Percentiles rank a stretch among this genome's conserved stretches.
Evolutionary conservation across 2,113 vertebrate species (phyloP).

Genomic region (Protomyctophum bolini): DNA sequence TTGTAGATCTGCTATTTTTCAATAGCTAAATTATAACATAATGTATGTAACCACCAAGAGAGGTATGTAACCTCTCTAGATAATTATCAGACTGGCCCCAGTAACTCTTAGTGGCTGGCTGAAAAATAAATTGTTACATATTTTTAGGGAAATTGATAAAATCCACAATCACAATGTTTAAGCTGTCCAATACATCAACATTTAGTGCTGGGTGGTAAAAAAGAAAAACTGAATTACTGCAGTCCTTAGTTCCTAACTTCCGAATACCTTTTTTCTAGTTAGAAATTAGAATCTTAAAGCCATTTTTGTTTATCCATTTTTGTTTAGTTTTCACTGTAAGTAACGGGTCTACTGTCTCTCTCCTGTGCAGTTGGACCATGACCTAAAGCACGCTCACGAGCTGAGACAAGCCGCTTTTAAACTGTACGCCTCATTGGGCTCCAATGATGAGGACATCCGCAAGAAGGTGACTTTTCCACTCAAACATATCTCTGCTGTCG

Average conservation of each 20-base stretch:
- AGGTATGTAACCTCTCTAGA: background rate
- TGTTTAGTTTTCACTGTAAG: background rate
- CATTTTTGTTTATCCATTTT: no score
- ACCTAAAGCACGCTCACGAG: constrained; percentile 97
- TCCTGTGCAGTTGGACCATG: constrained; percentile 89
- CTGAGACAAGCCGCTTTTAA: constrained; percentile 98
- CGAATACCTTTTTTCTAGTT: background rate
- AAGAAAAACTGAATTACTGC: no score
- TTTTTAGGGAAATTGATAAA: background rate
- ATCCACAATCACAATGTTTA: background rate
- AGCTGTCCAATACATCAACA: no score
- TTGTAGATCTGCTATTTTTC: no score
- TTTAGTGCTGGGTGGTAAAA: no score
- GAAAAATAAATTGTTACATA: background rate
- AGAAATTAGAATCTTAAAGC: background rate
- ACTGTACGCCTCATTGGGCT: constrained; percentile 96
- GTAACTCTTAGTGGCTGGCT: no score
- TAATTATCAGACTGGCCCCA: no score
- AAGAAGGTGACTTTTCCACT: constrained; percentile 87
- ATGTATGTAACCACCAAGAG: no score
- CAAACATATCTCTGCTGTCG: background rate
- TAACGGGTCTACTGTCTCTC: background rate
- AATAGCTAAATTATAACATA: no score
- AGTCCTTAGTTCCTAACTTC: background rate
- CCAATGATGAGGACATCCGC: constrained; percentile 98